Base-by-base conservation (phyloP, 2,797 vertebrate genomes). In the Epinephelus malabaricus region DNA sequence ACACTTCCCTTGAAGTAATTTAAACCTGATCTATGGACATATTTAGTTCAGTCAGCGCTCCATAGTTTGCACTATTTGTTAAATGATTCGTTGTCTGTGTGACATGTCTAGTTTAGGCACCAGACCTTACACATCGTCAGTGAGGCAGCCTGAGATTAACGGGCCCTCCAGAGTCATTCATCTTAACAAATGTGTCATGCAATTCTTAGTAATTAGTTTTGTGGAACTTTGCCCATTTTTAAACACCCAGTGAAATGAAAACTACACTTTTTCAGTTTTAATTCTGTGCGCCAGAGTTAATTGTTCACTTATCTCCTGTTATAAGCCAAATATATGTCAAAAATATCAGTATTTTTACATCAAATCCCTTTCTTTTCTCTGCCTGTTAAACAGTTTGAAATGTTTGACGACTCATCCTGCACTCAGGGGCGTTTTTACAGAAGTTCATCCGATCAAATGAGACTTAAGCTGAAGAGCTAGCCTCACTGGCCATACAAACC, bases 141-240 rank as follows among this genome's bases (percentile, higher is more conserved):
- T 43, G 12, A 21, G 43, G 21, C 21, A 62, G 25, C 13, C 5
- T 67, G 25, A 45, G 27, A 73, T 66, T 62, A 67, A 38, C 1
- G 1, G n/a, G 15, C 3, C 50, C 59, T 59, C 47, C 34, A 14
- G 12, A 18, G 13, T 50, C 63, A 79, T 79, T 62, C 14, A 55
- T 82, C 30, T 49, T 50, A 2, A n/a, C 10, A 67, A 58, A 19
- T 21, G 4, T 38, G 46, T 64, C 46, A 60, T 55, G 34, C 23
- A 30, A 0, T 27, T 30, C 21, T n/a, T 14, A 10, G n/a, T 40
- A 64, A 81, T 75, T 73, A 14, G 15, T 34, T 63, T 50, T 49
- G 15, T 62, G 64, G 21, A 76, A 21, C 46, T 53, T 69, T 76
- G 47, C 21, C 45, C 25, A 11, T 71, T 78, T 21, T 58, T 46